These are phyloP conservation scores for Eucriotettix oculatus DNA, from an alignment of 2,888 invertebrate genomes.

Conservation along the genomic window DNA sequence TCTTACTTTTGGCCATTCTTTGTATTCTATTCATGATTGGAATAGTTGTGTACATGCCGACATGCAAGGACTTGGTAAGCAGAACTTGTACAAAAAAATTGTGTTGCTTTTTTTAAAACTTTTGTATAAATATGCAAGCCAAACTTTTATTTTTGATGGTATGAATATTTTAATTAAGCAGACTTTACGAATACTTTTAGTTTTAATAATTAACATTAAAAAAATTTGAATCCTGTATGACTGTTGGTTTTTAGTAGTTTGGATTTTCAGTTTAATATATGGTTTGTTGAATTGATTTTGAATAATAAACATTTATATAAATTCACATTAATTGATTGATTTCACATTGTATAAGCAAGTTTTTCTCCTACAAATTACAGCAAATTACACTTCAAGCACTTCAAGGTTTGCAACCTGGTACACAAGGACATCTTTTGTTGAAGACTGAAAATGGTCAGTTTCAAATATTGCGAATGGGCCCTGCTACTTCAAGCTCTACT, in stretches of 20 bases:
- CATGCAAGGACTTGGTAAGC: too few species aligned
- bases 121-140: too few species aligned
- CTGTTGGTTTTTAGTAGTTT: not conserved
- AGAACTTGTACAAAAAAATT: too few species aligned
- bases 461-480: slow-evolving; percentile 77
- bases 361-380: slow-evolving; percentile 22
- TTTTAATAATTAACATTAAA: too few species aligned
- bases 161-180: too few species aligned
- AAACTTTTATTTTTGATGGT: too few species aligned
- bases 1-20: too few species aligned
- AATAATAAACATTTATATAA: not conserved
- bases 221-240: not conserved
- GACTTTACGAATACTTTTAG: not conserved
- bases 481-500: slow-evolving; percentile 30
- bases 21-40: too few species aligned
- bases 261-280: not conserved
- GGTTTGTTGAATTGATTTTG: not conserved
- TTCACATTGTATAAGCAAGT: not conserved
- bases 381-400: slow-evolving; percentile 79
- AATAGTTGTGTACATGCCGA: too few species aligned
- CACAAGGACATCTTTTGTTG: slow-evolving; percentile 77
- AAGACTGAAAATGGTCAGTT: slow-evolving; percentile 95
- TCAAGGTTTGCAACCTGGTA: slow-evolving; percentile 71
- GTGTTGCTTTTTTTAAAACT: too few species aligned
- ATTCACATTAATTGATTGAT: not conserved